These are phyloP conservation scores for Pogonus chalceus DNA, from an alignment of 1,140 invertebrate species.

Conservation along the genomic window DNA sequence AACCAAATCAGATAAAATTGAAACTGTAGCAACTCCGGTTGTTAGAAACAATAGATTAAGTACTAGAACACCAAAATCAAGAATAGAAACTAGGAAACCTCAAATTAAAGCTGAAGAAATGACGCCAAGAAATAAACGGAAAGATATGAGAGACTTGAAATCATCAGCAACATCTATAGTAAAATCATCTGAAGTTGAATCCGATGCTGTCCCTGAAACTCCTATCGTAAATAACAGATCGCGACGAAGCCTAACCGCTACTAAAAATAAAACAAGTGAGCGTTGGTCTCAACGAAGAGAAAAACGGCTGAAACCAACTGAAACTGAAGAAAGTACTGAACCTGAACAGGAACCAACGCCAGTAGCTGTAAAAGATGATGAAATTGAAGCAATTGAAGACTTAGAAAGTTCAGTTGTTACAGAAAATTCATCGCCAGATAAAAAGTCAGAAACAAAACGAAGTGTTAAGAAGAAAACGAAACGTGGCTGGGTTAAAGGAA, in stretches of 20 bases:
- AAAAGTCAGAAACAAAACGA: conserved; percentile 18
- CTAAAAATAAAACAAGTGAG: conserved; percentile 32
- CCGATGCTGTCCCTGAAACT: conserved; percentile 13
- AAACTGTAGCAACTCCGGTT: background rate
- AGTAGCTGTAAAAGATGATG: too few species aligned
- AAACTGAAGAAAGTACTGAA: conserved; percentile 21
- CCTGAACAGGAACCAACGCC: conserved; percentile 15
- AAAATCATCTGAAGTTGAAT: conserved; percentile 2
- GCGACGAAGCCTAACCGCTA: conserved; percentile 37
- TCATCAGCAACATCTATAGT: too few species aligned
- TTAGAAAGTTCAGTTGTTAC: background rate
- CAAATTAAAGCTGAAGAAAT: background rate
- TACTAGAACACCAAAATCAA: conserved; percentile 13
- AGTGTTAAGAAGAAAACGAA: conserved; percentile 29
- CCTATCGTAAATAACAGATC: conserved; percentile 28
- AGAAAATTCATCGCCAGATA: conserved; percentile 17
- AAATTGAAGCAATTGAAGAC: background rate
- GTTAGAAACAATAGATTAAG: background rate
- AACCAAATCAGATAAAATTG: too few species aligned
- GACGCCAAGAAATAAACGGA: background rate
- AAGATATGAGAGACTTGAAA: conserved; percentile 4
- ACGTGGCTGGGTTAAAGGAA: conserved; percentile 32
- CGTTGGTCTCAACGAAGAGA: conserved; percentile 36
- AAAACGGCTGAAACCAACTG: conserved; percentile 24
- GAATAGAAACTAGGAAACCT: conserved; percentile 10